Conservation (phyloP, 1,140 invertebrate genomes). For the Macrotrachela quadricornifera region DNA sequence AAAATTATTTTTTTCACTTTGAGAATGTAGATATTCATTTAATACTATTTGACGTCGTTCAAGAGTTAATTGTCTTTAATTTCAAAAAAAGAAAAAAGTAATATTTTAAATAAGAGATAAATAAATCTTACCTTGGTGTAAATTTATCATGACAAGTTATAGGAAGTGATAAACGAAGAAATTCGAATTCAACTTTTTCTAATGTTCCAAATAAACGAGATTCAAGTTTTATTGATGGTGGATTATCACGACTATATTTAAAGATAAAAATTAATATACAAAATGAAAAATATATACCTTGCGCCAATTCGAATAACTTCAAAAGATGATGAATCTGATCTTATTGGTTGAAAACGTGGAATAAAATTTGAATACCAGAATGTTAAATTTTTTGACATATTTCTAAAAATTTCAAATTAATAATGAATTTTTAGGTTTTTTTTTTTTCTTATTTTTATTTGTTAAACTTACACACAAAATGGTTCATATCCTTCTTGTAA, state of each 20-base stretch:
- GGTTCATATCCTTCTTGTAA: constrained; percentile 71
- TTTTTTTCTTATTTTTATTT: no score
- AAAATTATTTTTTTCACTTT: no score
- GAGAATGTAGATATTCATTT: neutral
- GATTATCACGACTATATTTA: constrained; percentile 41
- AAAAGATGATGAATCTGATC: no score
- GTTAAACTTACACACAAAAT: constrained; percentile 28
- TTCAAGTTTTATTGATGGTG: constrained; percentile 82
- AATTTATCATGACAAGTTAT: constrained; percentile 74
- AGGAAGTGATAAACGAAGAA: constrained; percentile 77
- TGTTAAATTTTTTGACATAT: constrained; percentile 78
- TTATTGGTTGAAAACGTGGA: constrained; percentile 10
- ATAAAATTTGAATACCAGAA: constrained; percentile 55
- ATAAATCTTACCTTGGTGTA: constrained; percentile 31
- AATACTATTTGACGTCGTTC: constrained; percentile 4
- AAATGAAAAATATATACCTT: no score
- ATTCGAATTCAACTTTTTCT: constrained; percentile 94
- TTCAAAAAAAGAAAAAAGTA: no score
- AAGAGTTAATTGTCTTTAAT: neutral
- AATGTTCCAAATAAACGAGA: constrained; percentile 83
- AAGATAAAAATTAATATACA: no score
- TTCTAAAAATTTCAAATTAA: neutral
- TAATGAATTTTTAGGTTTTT: no score
- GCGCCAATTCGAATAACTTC: no score
- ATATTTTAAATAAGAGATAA: neutral